These are phyloP conservation scores for Zonotrichia albicollis DNA, from an alignment of 2,797 vertebrate genomes.

Conservation along the genomic window DNA sequence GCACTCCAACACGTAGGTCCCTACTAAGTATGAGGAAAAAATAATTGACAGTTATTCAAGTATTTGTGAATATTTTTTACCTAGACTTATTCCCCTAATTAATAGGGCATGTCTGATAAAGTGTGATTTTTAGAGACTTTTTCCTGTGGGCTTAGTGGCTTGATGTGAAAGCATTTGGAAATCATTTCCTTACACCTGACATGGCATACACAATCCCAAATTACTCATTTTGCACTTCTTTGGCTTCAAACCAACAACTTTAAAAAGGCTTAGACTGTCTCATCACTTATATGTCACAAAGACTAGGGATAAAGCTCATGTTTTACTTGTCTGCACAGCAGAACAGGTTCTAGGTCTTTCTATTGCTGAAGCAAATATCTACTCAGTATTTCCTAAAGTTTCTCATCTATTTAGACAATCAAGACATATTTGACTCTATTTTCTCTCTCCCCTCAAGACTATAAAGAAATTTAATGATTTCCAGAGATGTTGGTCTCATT, in stretches of 20 bases:
- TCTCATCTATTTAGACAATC: background rate
- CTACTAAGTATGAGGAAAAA: background rate
- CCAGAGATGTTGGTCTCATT: background rate
- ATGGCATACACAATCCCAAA: background rate
- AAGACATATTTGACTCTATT: background rate
- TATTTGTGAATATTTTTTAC: background rate
- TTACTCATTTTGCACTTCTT: background rate
- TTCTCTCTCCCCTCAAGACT: background rate
- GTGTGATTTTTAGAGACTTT: background rate
- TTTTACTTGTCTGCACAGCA: background rate
- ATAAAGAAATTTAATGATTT: background rate
- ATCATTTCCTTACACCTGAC: background rate
- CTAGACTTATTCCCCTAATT: slow-evolving; percentile 29
- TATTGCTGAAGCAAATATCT: background rate
- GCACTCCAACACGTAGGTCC: background rate
- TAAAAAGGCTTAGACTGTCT: background rate
- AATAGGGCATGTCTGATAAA: slow-evolving; percentile 7
- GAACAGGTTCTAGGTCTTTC: background rate
- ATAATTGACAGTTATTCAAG: slow-evolving; percentile 53
- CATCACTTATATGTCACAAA: background rate
- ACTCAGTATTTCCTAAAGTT: background rate
- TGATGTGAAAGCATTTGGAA: background rate
- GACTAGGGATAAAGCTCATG: background rate
- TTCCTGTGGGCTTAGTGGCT: background rate
- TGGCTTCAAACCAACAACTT: background rate